Conservation (phyloP, 2,888 invertebrate species). For the Sicus ferrugineus region DNA sequence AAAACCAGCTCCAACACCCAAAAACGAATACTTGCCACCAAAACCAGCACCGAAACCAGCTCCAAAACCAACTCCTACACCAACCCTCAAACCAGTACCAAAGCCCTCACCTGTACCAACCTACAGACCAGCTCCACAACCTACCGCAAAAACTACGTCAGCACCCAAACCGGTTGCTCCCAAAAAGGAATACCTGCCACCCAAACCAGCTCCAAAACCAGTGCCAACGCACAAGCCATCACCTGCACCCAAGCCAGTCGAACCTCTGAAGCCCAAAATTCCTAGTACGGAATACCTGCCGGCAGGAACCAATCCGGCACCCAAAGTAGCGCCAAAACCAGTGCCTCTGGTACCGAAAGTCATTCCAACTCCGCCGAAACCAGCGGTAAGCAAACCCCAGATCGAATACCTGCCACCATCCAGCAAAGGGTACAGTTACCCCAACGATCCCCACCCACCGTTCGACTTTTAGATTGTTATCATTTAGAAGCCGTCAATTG, state of each 20-base stretch:
- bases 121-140: slow-evolving; percentile 14
- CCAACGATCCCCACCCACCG: slow-evolving; percentile 57
- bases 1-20: slow-evolving; percentile 25
- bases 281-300: slow-evolving; percentile 36
- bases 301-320: slow-evolving; percentile 14
- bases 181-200: slow-evolving; percentile 38
- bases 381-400: slow-evolving; percentile 29
- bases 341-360: slow-evolving; percentile 26
- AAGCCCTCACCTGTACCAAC: slow-evolving; percentile 26
- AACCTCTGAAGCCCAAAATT: slow-evolving; percentile 14
- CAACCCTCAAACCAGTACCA: slow-evolving; percentile 15
- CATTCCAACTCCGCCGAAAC: slow-evolving; percentile 19
- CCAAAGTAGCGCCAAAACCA: slow-evolving; percentile 35
- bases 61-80: background rate
- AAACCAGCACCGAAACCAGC: slow-evolving; percentile 16
- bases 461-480: slow-evolving; percentile 56
- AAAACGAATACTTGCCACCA: slow-evolving; percentile 35
- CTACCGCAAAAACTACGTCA: slow-evolving; percentile 31
- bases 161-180: slow-evolving; percentile 35
- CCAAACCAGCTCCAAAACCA: slow-evolving; percentile 36
- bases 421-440: slow-evolving; percentile 56
- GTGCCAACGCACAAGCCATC: slow-evolving; percentile 33
- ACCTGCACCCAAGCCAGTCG: slow-evolving; percentile 33
- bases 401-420: slow-evolving; percentile 43
- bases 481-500: background rate